A percentile compares a stretch with the other conserved stretches of the same genome.
phyloP scores from a whole-genome alignment of 2,113 vertebrate genomes.

The Myrmophylax atrothorax region DNA sequence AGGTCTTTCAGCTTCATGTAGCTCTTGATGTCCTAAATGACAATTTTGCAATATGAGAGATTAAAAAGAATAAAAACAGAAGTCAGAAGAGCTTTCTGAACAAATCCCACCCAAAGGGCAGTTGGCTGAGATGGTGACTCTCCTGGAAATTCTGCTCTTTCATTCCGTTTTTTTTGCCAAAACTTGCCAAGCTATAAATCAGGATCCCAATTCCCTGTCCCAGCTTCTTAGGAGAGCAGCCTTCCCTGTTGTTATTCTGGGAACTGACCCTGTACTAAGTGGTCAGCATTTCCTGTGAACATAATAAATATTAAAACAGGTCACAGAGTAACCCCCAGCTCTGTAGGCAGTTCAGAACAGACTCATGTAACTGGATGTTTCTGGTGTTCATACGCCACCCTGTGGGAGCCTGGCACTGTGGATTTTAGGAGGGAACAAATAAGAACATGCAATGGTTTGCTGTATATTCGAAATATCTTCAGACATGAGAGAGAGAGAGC shows the following conservation, averaged over 20 bases:
- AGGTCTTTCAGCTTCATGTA: not conserved
- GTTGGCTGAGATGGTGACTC: not conserved
- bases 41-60: not conserved
- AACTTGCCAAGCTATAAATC: not conserved
- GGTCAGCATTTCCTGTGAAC: not conserved
- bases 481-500: not conserved
- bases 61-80: not conserved
- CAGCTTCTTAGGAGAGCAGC: not conserved
- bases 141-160: not conserved
- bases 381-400: not conserved
- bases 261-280: not conserved
- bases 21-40: not conserved
- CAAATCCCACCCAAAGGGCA: not conserved
- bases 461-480: not conserved
- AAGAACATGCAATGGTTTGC: not conserved
- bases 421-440: not conserved
- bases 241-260: not conserved
- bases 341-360: not conserved
- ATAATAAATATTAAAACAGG: not conserved
- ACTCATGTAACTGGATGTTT: rapidly evolving
- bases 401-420: not conserved
- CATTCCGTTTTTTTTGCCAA: not conserved
- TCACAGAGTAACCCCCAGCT: not conserved
- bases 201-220: not conserved
- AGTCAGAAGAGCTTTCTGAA: not conserved